Conservation (phyloP, 2,113 vertebrate species). For the Piaya cayana region DNA sequence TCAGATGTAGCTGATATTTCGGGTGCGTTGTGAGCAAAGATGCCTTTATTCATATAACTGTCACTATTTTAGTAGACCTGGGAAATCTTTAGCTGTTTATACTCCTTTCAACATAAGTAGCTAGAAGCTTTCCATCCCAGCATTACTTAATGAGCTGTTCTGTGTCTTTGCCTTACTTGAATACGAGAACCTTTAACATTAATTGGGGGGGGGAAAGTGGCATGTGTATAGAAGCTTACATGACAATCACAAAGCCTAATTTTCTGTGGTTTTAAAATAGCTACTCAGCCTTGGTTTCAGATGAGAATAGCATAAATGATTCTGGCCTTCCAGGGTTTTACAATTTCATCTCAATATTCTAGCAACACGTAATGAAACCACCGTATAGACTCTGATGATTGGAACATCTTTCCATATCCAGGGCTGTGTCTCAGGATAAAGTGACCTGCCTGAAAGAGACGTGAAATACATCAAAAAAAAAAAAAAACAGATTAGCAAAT, state of each 20-base stretch:
- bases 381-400: background rate
- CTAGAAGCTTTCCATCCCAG: conserved; percentile 32
- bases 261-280: conserved; percentile 24
- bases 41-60: conserved; percentile 8
- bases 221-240: background rate
- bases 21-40: background rate
- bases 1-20: conserved; percentile 2
- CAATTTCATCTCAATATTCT: conserved; percentile 17
- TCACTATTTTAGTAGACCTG: background rate
- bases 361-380: background rate
- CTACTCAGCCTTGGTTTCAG: background rate
- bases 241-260: background rate
- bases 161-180: conserved; percentile 7
- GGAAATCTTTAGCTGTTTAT: conserved; percentile 22
- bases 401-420: background rate
- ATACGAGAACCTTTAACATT: conserved; percentile 11
- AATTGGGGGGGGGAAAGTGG: conserved; percentile 26
- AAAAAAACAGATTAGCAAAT: background rate
- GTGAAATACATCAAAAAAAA: background rate
- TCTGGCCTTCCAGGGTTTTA: background rate
- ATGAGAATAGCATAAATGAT: conserved; percentile 20
- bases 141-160: conserved; percentile 41
- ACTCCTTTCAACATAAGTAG: conserved; percentile 28
- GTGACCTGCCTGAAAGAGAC: background rate
- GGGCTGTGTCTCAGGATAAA: background rate